phyloP scores from a whole-genome alignment of 2,113 vertebrate species.

The Urocitellus parryii region DNA sequence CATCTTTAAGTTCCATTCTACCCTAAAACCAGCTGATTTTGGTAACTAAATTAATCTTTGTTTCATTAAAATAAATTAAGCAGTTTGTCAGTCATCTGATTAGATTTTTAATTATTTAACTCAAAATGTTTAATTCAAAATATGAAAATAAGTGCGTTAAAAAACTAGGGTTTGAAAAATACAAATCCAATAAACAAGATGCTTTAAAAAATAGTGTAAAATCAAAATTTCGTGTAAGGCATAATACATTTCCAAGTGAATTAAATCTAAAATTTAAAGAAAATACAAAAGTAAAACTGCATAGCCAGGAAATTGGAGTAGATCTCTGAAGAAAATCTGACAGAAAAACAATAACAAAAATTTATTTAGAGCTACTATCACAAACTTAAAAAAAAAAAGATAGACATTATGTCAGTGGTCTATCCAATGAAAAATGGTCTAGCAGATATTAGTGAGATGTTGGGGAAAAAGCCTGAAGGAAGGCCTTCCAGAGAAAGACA shows the following conservation, averaged over 20 bases:
- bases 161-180: not conserved
- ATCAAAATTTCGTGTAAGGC: not conserved
- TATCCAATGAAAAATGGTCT: not conserved
- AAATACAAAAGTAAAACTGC: not conserved
- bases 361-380: not conserved
- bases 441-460: not conserved
- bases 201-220: not conserved
- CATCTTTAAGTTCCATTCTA: not conserved
- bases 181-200: not conserved
- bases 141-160: not conserved
- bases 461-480: not conserved
- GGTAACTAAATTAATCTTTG: not conserved
- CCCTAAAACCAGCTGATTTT: not conserved
- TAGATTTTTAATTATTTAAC: slow-evolving; percentile 9
- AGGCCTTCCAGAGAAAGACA: not conserved
- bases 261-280: slow-evolving; percentile 13
- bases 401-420: not conserved
- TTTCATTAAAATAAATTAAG: not conserved
- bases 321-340: not conserved
- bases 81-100: not conserved
- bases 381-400: not conserved
- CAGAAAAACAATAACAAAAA: not conserved
- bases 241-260: not conserved
- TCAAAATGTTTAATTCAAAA: not conserved
- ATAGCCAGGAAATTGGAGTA: not conserved